Evolutionary conservation across 30 jellyfish, hydroid and myxozoan species (phyloP), one percentile per base, ranked within the genome.

Genomic region (Aurelia sp.): DNA sequence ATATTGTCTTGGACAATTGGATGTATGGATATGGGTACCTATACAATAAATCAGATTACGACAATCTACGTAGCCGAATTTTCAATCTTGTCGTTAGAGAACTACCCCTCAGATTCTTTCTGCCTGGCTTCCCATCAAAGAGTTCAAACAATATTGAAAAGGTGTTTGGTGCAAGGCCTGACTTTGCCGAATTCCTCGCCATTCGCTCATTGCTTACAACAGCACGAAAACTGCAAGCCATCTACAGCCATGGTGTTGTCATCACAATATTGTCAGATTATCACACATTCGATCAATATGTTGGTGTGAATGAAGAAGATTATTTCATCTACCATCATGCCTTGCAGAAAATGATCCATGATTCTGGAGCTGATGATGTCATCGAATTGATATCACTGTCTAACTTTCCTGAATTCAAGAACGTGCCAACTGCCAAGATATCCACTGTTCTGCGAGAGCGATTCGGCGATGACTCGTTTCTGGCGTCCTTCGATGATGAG

Each of bases 121-220:
- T 84, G 77, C 94, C 94, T 61, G 94, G 76, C 21, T 84, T 84
- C 67, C 94, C 94, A 2, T 51, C 31, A 12, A 84, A 84, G 62
- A 84, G 94, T 65, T 22, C 94, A 33, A 84, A 84, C 67, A 60
- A 59, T 4, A 24, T 38, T 13, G 70, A 58, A 33, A 84, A 84
- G 67, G 94, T 84, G 13, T 61, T 84, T 13, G 88, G 94, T 5
- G 77, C 15, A 10, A n/a, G 44, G 24, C 68, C 88, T 0, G 94
- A 84, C 68, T 72, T 84, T 24, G 63, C 88, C 4, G 94, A 84
- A 53, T 61, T 40, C 64, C 75, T 84, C 3, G 94, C 88, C 33
- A 44, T 84, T n/a, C 76, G 83, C 11, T 5, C 61, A 0, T 81
- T 84, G 61, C 33, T 71, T 4, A 41, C 66, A 3, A 84, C 94